Evolutionary conservation across 2,888 invertebrate species (phyloP).

Genomic region (Steinernema carpocapsae): DNA sequence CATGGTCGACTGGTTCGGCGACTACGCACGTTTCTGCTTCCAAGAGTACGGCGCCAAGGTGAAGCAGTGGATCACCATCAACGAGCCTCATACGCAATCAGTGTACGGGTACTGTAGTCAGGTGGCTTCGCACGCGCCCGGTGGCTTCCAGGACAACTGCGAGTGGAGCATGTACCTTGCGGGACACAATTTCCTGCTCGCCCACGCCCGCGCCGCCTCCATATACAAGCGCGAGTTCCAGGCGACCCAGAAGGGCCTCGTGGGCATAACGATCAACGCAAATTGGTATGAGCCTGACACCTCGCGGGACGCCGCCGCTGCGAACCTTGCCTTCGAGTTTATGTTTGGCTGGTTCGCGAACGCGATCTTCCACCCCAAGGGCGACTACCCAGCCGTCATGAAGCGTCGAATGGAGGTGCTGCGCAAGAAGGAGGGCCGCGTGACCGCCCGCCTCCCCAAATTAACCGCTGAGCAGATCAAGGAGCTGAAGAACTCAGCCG

Average conservation of each 20-base stretch:
- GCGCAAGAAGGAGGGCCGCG: constrained; percentile 57
- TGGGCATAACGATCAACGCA: constrained; percentile 40
- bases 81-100: constrained; percentile 77
- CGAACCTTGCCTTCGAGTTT: constrained; percentile 38
- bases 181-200: constrained; percentile 75
- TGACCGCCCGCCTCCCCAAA: constrained; percentile 65
- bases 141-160: constrained; percentile 36
- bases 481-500: constrained; percentile 73
- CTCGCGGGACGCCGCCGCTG: constrained; percentile 36
- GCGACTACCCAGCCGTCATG: constrained; percentile 42
- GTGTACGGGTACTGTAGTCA: constrained; percentile 40
- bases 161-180: constrained; percentile 73
- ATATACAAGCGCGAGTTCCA: constrained; percentile 75
- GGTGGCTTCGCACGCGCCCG: constrained; percentile 43
- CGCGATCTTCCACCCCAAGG: constrained; percentile 41
- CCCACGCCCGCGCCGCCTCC: constrained; percentile 76
- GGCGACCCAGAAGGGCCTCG: constrained; percentile 46
- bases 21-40: constrained; percentile 69
- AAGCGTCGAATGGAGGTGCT: constrained; percentile 42
- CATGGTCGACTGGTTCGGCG: constrained; percentile 66
- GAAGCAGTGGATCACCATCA: constrained; percentile 77
- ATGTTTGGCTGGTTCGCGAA: constrained; percentile 47
- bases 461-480: constrained; percentile 68
- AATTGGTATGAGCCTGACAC: constrained; percentile 9
- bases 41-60: constrained; percentile 68